These are phyloP conservation scores for Trichechus manatus DNA, from an alignment of 2,113 vertebrate species.

Conservation along the genomic window DNA sequence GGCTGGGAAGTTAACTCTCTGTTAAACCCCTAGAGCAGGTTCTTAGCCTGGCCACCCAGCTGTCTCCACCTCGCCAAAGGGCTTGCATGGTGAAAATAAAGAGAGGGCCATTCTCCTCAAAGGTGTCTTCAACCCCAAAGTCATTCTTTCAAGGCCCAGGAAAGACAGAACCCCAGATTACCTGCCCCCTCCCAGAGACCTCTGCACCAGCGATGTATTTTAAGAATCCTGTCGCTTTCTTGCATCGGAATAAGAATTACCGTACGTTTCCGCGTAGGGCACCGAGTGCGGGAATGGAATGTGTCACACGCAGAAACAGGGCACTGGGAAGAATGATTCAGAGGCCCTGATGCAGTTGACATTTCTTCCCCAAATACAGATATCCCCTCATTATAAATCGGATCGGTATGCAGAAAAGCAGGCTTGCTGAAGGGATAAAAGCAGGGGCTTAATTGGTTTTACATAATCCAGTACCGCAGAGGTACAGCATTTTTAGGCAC, in stretches of 20 bases:
- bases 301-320: not conserved
- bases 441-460: not conserved
- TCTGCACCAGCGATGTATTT: not conserved
- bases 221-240: not conserved
- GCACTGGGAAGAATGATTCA: not conserved
- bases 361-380: not conserved
- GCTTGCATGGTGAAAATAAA: too few species aligned
- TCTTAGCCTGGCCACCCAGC: accelerated
- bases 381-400: not conserved
- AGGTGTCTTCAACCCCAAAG: not conserved
- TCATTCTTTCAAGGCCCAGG: not conserved
- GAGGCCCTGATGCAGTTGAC: not conserved
- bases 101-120: not conserved
- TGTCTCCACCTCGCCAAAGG: not conserved
- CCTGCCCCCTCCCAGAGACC: not conserved
- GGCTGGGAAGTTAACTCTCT: constrained; percentile 67
- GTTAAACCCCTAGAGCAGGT: constrained; percentile 3
- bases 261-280: not conserved
- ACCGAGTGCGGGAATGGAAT: not conserved
- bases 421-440: not conserved
- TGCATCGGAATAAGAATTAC: not conserved
- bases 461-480: not conserved
- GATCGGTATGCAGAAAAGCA: not conserved
- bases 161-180: not conserved
- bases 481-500: not conserved